Evolutionary conservation across 2,888 invertebrate species (phyloP).

Genomic region (Sepiola atlantica): DNA sequence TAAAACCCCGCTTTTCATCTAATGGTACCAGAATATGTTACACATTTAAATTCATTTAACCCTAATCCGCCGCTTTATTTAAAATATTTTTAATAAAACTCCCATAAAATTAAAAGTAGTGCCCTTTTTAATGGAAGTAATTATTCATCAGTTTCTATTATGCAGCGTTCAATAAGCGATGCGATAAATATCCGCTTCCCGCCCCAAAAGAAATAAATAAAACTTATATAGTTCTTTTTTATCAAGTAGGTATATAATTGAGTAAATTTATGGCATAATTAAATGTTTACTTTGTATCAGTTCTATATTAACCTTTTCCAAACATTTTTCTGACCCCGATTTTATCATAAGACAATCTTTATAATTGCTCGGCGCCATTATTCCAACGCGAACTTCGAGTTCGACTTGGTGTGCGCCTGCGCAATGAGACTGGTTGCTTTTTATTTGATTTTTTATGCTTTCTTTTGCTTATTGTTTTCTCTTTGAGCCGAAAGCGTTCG

Average conservation of each 20-base stretch:
- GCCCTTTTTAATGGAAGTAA: background rate
- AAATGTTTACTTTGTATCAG: conserved; percentile 32
- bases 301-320: conserved; percentile 9
- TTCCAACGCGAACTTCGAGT: background rate
- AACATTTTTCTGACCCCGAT: conserved; percentile 8
- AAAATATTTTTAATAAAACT: background rate
- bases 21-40: too few species aligned
- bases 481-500: background rate
- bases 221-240: background rate
- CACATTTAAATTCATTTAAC: too few species aligned
- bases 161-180: background rate
- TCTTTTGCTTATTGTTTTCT: background rate
- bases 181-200: background rate
- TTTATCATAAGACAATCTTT: background rate
- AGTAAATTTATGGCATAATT: background rate
- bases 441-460: background rate
- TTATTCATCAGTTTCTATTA: background rate
- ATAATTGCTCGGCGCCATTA: background rate
- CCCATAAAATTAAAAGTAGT: background rate
- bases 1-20: too few species aligned
- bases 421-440: background rate
- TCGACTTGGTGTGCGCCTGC: background rate
- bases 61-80: background rate
- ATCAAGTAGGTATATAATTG: conserved; percentile 17
- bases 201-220: background rate